Percentiles rank a stretch among this genome's conserved stretches.
phyloP scores from a whole-genome alignment of 2,888 invertebrate species.

The Marasmarcha lunaedactyla region DNA sequence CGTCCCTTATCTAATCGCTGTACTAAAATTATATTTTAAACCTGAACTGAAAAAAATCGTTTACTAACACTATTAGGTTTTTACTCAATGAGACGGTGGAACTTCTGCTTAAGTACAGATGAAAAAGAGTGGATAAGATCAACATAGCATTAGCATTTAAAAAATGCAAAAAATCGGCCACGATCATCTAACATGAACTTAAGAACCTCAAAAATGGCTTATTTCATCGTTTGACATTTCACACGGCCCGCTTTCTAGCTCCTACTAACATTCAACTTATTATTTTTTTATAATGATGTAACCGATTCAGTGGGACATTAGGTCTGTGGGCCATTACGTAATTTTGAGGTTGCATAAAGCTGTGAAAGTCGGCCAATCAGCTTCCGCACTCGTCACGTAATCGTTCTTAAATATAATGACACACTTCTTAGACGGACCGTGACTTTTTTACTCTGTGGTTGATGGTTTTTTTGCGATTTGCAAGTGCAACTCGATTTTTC shows the following conservation, averaged over 20 bases:
- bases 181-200: slow-evolving; percentile 8
- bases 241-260: slow-evolving; percentile 49
- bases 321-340: slow-evolving; percentile 57
- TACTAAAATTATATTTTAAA: too few species aligned
- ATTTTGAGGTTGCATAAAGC: slow-evolving; percentile 49
- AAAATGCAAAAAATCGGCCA: too few species aligned
- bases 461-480: slow-evolving; percentile 3
- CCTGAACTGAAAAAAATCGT: too few species aligned
- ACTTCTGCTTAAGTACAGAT: too few species aligned
- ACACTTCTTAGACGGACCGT: not conserved
- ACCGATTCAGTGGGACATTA: slow-evolving; percentile 54
- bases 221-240: slow-evolving; percentile 34
- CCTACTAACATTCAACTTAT: slow-evolving; percentile 49
- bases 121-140: too few species aligned
- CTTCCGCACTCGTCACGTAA: slow-evolving; percentile 53
- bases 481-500: too few species aligned
- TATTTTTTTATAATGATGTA: slow-evolving; percentile 30
- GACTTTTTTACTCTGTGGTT: slow-evolving; percentile 2
- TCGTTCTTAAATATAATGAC: slow-evolving; percentile 4
- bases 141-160: too few species aligned
- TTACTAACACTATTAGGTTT: too few species aligned
- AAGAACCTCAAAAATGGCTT: slow-evolving; percentile 1
- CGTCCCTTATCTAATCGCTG: too few species aligned
- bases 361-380: slow-evolving; percentile 58
- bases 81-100: too few species aligned